Percentiles rank a stretch among this genome's conserved stretches.
Evolutionary conservation across 2,888 invertebrate genomes (phyloP).

Genomic region (Kryphioiulus occultus): DNA sequence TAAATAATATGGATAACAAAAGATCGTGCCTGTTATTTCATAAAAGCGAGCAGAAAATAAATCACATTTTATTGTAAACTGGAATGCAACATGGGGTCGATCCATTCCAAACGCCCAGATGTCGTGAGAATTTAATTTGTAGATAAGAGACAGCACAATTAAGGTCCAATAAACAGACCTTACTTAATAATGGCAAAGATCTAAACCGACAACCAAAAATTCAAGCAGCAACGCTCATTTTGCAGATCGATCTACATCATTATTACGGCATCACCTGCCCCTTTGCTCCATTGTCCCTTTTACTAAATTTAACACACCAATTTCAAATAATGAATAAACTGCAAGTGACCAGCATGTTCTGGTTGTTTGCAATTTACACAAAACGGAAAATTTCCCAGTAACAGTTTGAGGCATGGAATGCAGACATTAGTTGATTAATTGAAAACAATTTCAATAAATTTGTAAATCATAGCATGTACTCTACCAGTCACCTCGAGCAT

Average conservation of each 20-base stretch:
- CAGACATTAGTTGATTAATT: no score
- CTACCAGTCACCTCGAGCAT: no score
- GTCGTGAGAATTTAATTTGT: background rate
- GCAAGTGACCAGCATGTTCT: no score
- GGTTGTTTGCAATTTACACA: no score
- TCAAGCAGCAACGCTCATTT: background rate
- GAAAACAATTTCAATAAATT: no score
- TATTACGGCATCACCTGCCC: background rate
- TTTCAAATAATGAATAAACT: no score
- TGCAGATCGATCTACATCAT: background rate
- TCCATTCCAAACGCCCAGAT: background rate
- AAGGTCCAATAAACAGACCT: background rate
- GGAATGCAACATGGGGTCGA: background rate
- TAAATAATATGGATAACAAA: background rate
- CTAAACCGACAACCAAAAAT: background rate
- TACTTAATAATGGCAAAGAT: background rate
- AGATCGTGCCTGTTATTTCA: background rate
- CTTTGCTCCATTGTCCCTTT: no score
- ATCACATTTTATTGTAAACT: background rate
- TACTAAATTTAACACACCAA: no score
- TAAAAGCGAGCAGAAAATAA: background rate
- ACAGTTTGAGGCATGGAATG: no score
- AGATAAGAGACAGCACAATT: background rate
- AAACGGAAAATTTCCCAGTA: no score
- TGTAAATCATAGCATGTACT: no score